phyloP scores from a whole-genome alignment of 2,113 vertebrate species.

The Microcebus ravelobensis region DNA sequence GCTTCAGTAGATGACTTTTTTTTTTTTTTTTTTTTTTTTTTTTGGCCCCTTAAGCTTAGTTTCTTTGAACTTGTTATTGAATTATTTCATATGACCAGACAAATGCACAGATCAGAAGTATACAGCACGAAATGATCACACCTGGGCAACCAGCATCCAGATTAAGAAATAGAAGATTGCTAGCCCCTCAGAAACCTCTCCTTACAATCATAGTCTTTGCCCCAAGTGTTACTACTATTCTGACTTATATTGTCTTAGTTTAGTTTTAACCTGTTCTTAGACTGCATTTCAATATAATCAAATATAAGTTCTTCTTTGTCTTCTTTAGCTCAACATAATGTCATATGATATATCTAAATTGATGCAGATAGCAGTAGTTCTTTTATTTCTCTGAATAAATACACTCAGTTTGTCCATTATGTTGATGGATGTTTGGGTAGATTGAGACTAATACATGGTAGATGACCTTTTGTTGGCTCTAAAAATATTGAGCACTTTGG shows the following conservation, averaged over 20 bases:
- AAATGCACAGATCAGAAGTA: not conserved
- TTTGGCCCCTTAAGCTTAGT: conserved; percentile 31
- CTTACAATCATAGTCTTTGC: not conserved
- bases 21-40: not conserved
- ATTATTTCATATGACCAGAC: not conserved
- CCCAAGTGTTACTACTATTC: not conserved
- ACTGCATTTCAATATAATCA: not conserved
- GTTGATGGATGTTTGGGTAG: not conserved
- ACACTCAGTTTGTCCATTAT: not conserved
- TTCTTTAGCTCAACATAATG: not conserved
- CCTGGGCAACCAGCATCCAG: not conserved
- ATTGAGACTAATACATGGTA: not conserved
- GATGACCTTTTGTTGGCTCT: not conserved
- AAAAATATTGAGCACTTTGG: not conserved
- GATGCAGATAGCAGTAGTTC: not conserved
- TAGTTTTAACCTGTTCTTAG: not conserved
- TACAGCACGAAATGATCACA: not conserved
- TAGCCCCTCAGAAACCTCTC: not conserved
- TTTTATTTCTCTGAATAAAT: conserved; percentile 30
- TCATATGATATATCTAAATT: not conserved
- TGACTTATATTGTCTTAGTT: not conserved
- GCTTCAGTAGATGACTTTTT: not conserved
- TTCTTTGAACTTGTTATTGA: conserved; percentile 50
- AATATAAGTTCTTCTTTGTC: not conserved
- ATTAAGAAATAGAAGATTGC: not conserved